Evolutionary conservation across 2,113 vertebrate genomes (phyloP).

Genomic region (Caloenas nicobarica): DNA sequence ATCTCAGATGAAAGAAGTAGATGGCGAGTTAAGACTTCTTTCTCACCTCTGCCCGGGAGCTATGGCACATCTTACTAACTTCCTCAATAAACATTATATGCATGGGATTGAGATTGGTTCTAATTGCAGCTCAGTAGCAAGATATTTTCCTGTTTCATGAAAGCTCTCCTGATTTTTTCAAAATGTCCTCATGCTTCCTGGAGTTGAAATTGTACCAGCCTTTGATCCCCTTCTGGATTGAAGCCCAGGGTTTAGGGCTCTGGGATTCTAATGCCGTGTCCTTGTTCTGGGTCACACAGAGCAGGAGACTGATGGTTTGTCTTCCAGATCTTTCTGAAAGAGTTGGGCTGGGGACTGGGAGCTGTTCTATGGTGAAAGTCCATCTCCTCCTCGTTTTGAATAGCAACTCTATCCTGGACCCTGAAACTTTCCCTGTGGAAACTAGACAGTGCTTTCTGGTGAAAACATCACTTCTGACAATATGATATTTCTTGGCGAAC

Average conservation of each 20-base stretch:
- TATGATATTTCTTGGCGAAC: neutral
- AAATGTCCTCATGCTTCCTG: neutral
- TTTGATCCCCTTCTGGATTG: neutral
- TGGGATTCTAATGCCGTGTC: neutral
- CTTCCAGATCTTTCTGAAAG: neutral
- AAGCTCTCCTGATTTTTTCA: conserved; percentile 15
- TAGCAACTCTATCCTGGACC: neutral
- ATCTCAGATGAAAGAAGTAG: conserved; percentile 27
- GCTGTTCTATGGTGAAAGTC: neutral
- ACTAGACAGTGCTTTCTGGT: neutral
- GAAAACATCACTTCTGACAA: neutral
- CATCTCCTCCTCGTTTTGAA: neutral
- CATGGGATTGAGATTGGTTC: neutral
- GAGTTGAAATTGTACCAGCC: fast-evolving
- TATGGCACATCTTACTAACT: conserved; percentile 13
- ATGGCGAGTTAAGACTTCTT: conserved; percentile 6
- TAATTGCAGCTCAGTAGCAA: neutral
- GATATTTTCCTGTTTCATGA: neutral
- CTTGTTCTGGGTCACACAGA: neutral
- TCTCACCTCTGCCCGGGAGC: conserved; percentile 11
- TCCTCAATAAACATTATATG: neutral
- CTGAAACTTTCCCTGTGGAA: neutral
- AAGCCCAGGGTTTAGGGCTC: neutral
- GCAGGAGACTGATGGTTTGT: neutral
- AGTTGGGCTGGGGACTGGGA: neutral